Percentiles rank a stretch among this genome's conserved stretches.
Evolutionary conservation across 2,888 invertebrate species (phyloP).

Genomic region (Amphipoea oculea): DNA sequence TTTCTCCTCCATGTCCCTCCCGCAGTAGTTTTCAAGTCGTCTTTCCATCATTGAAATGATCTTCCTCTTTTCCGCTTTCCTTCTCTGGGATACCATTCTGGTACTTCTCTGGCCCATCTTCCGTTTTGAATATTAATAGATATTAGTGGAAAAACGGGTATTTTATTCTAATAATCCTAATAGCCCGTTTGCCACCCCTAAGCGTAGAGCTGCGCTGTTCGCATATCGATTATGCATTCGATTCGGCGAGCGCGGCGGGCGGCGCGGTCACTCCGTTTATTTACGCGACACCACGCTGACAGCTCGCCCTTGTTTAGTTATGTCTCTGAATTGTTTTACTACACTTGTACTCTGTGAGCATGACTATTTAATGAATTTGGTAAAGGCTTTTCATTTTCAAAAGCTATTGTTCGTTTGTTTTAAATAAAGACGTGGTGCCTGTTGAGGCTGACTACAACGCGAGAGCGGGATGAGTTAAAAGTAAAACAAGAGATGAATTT

Average conservation of each 20-base stretch:
- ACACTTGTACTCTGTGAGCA: slow-evolving; percentile 12
- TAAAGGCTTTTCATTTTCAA: too few species aligned
- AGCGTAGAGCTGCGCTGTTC: slow-evolving; percentile 39
- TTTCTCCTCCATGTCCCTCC: too few species aligned
- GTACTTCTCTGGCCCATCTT: not conserved
- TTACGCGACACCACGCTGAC: slow-evolving; percentile 57
- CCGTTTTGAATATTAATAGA: not conserved
- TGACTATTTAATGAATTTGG: slow-evolving; percentile 17
- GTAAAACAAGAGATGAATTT: not conserved
- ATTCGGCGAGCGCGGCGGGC: slow-evolving; percentile 34
- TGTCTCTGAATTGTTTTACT: slow-evolving; percentile 19
- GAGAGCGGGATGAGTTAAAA: not conserved
- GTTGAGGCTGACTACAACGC: not conserved
- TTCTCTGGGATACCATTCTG: not conserved
- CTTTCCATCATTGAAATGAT: too few species aligned
- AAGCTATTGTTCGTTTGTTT: not conserved
- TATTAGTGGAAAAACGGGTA: not conserved
- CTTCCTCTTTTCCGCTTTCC: not conserved
- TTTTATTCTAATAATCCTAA: not conserved
- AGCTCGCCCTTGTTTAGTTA: slow-evolving; percentile 45
- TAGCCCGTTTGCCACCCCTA: slow-evolving; percentile 37
- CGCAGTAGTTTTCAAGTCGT: too few species aligned
- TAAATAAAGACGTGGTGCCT: not conserved
- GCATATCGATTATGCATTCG: slow-evolving; percentile 67
- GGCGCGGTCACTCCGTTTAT: slow-evolving; percentile 61